A percentile compares a stretch with the other conserved stretches of the same genome.
Evolutionary conservation across 2,113 vertebrate species (phyloP).

Genomic region (Sarotherodon lohbergeri): DNA sequence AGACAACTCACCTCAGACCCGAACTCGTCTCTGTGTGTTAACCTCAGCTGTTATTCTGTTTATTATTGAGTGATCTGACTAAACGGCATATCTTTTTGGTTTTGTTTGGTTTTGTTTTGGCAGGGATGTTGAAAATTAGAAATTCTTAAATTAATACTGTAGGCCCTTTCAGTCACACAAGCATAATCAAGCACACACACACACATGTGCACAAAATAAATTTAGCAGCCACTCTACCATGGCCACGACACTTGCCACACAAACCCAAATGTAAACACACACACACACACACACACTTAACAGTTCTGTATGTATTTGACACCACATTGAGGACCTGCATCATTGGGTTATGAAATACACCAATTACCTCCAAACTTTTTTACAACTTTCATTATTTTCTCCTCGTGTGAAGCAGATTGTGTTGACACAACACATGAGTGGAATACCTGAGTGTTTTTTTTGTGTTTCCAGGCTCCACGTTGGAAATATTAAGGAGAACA

Average conservation of each 20-base stretch:
- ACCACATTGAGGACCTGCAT: constrained; percentile 54
- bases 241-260: constrained; percentile 33
- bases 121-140: neutral
- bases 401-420: constrained; percentile 43
- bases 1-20: constrained; percentile 37
- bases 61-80: constrained; percentile 22
- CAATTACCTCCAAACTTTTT: constrained; percentile 62
- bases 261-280: constrained; percentile 40
- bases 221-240: constrained; percentile 37
- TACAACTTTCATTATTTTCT: constrained; percentile 52
- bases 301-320: constrained; percentile 43
- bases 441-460: constrained; percentile 44
- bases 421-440: constrained; percentile 25
- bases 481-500: neutral
- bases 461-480: constrained; percentile 10
- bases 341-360: constrained; percentile 64
- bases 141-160: constrained; percentile 19
- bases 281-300: constrained; percentile 4
- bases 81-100: neutral
- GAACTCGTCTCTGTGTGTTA: constrained; percentile 26
- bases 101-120: neutral
- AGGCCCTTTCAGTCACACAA: neutral
- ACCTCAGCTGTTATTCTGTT: constrained; percentile 26
- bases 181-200: constrained; percentile 39
- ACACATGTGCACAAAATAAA: constrained; percentile 8